These are phyloP conservation scores for Parus major DNA, from an alignment of 2,113 vertebrate species.

Conservation along the genomic window DNA sequence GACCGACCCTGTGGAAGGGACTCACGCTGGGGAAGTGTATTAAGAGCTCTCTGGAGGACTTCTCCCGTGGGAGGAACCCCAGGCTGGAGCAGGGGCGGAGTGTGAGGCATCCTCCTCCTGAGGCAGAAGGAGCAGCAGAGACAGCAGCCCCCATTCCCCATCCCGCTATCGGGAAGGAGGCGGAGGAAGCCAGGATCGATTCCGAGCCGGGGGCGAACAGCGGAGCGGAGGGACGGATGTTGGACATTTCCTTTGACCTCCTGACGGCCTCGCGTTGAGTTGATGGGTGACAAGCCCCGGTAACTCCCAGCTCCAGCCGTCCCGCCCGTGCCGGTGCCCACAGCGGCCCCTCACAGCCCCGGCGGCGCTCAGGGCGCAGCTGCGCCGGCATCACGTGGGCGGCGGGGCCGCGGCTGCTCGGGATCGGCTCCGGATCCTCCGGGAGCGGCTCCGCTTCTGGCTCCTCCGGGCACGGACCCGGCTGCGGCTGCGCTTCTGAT, in stretches of 20 bases:
- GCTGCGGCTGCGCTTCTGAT: rapidly evolving
- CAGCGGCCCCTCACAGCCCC: not conserved
- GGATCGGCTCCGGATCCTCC: not conserved
- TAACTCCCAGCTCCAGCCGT: rapidly evolving
- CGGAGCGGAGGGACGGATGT: too few relatives aligned
- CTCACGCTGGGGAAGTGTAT: too few relatives aligned
- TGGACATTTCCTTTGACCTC: too few relatives aligned
- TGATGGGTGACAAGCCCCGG: rapidly evolving
- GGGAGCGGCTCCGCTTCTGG: not conserved
- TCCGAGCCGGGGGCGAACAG: not conserved
- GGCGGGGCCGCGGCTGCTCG: not conserved
- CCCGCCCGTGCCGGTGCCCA: rapidly evolving
- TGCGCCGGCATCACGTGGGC: not conserved
- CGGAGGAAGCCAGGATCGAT: not conserved
- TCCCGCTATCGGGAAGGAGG: not conserved
- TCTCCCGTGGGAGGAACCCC: not conserved
- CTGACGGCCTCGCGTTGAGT: rapidly evolving
- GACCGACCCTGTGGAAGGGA: not conserved
- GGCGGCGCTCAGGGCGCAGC: not conserved
- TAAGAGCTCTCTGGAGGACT: not conserved
- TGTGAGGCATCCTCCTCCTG: not conserved
- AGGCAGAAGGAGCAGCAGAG: not conserved
- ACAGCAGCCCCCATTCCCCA: not conserved
- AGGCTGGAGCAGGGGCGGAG: not conserved
- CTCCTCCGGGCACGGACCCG: not conserved